Evolutionary conservation across 2,797 vertebrate genomes (phyloP), one percentile per base, ranked within the genome.

Genomic region (Peromyscus nudipes): DNA sequence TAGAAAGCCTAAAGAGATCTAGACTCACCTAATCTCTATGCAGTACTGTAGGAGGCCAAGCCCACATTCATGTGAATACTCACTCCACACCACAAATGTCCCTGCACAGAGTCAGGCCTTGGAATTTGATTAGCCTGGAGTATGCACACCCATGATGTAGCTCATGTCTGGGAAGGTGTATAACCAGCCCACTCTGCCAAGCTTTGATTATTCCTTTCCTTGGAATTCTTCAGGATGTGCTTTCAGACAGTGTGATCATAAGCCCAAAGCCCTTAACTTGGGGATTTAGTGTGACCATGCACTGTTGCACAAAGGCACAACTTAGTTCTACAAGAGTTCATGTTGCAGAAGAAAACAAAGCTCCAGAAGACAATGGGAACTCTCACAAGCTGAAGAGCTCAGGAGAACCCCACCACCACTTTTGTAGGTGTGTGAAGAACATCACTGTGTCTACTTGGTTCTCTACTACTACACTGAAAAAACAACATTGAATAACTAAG

Each of bases 401-500:
- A 92, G 46, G 49, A 65, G 3, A 94, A 0, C 4, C 1, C 25
- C 23, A 4, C 16, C 27, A 34, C 31, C 23, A 75, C 4, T 75
- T 75, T 21, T 14, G 4, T 23, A 92, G 14, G 21, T 77, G 3
- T 89, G 23, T 52, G 60, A 65, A 55, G 7, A 6, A 49, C 12
- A 6, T n/a, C 4, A n/a, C 7, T 4, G 1, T 55, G 40, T 60
- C n/a, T 92, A 43, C 40, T 95, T 69, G 37, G 5, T 43, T 16
- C 4, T 89, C 57, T 16, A 76, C 49, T 46, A 84, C 77, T 46
- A 80, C 40, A 86, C 19, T 62, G 29, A 93, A 6, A 52, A 87
- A 62, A 87, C 11, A 37, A 4, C 71, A 0, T 67, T n/a, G 1
- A 95, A 64, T 62, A 95, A 75, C 67, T 92, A 95, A 89, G 88